phyloP scores from a whole-genome alignment of 2,888 invertebrate genomes.

The Unio pictorum region DNA sequence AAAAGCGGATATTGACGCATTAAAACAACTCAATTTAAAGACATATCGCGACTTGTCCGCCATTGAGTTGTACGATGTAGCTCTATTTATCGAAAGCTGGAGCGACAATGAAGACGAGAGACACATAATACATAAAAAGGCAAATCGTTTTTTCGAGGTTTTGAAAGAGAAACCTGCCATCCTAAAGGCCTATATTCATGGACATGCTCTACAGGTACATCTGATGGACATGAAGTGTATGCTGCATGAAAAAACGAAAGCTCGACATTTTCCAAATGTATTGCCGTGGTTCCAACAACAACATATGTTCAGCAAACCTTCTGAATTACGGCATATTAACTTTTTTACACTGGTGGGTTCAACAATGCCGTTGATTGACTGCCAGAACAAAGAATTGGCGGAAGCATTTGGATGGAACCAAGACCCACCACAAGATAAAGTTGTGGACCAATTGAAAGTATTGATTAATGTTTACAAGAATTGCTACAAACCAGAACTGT shows the following conservation, averaged over 20 bases:
- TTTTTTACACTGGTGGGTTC: too few species aligned
- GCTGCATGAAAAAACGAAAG: background rate
- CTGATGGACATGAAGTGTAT: constrained; percentile 8
- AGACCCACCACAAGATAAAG: constrained; percentile 5
- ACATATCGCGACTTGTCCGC: constrained; percentile 1
- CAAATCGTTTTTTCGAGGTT: background rate
- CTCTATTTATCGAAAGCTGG: constrained; percentile 4
- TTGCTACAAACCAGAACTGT: constrained; percentile 9
- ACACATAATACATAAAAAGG: too few species aligned
- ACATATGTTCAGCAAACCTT: background rate
- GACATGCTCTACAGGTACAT: too few species aligned
- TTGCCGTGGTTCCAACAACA: constrained; percentile 11
- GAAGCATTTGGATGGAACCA: constrained; percentile 1
- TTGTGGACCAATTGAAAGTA: constrained; percentile 10
- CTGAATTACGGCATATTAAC: too few species aligned
- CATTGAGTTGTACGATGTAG: constrained; percentile 5
- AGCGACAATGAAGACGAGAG: background rate
- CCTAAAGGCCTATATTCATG: too few species aligned
- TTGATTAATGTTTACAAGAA: constrained; percentile 9
- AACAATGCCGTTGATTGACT: too few species aligned
- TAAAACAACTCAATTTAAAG: constrained; percentile 12
- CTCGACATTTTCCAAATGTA: constrained; percentile 1
- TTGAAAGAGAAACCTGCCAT: background rate
- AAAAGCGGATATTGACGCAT: background rate
- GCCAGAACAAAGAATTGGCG: background rate